Evolutionary conservation across 2,888 invertebrate species (phyloP).

Genomic region (Phaonia tiefii): DNA sequence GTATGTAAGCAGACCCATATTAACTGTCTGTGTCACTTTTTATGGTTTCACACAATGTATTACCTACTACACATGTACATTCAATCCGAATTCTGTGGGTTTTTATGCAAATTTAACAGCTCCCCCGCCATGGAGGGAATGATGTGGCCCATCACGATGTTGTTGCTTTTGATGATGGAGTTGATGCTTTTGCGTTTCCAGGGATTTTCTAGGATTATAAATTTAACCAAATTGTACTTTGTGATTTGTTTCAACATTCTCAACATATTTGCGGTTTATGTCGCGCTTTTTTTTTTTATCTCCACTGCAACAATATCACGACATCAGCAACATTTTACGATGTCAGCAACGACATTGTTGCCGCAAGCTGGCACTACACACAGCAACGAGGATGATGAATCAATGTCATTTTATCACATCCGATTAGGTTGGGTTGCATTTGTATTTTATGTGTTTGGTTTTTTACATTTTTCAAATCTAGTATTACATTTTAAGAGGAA

Average conservation of each 20-base stretch:
- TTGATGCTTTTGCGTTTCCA: slow-evolving; percentile 3
- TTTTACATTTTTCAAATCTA: neutral
- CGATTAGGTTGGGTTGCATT: neutral
- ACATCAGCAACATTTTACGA: slow-evolving; percentile 17
- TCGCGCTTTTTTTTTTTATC: slow-evolving; percentile 4
- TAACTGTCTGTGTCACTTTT: slow-evolving; percentile 27
- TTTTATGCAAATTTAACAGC: slow-evolving; percentile 38
- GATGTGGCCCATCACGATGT: neutral
- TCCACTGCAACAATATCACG: neutral
- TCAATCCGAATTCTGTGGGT: neutral
- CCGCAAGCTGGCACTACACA: neutral
- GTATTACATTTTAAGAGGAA: neutral
- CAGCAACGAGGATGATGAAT: neutral
- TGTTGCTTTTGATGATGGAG: no score
- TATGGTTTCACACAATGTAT: slow-evolving; percentile 21
- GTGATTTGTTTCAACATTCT: slow-evolving; percentile 42
- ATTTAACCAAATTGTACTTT: slow-evolving; percentile 43
- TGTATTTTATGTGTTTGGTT: neutral
- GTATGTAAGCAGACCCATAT: neutral
- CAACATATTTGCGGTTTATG: slow-evolving; percentile 35
- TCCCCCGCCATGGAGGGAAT: slow-evolving; percentile 11
- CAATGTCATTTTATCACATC: slow-evolving; percentile 12
- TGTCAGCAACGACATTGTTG: slow-evolving; percentile 17
- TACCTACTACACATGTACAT: neutral
- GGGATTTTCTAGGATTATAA: slow-evolving; percentile 33